Base-by-base conservation (phyloP, 2,113 vertebrate genomes). In the Alouatta palliata region DNA sequence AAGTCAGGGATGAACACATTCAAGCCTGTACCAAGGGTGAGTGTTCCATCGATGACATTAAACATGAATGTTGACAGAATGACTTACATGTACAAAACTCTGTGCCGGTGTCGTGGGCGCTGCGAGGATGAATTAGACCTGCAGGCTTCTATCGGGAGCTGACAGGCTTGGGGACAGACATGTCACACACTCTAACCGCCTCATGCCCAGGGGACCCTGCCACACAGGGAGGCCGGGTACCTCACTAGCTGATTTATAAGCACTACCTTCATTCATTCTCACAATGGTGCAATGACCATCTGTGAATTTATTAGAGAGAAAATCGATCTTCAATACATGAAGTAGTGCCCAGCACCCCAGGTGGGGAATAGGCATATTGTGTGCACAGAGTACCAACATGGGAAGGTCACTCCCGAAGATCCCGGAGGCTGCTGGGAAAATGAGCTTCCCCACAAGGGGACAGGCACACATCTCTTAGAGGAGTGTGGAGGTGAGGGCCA, bases 361-460 rank as follows among this genome's bases (percentile, higher is more conserved):
- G 80, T 1, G 19, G 14, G 10, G 35, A 14, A 7, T 19, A 4
- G 35, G 25, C 1, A 10, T 3, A 3, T 20, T 61, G 27, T 3
- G 4, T 20, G 5, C 32, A 30, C 2, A 12, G 35, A 16, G 75
- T 6, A 43, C 19, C 12, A 6, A 1, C 0, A 0, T 0, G 5
- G 80, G 11, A 5, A 54, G 64, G 19, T 47, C 32, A 23, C 25
- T 5, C 25, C 0, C 43, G 2, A 80, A 68, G 73, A 32, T 16
- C 40, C 49, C 3, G 3, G 35, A 19, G 56, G 54, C 19, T 40
- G 37, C 0, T 7, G 23, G 47, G 21, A 32, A 61, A 32, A 64
- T 2, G 43, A 35, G n/a, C 40, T 9, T 17, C 25, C 43, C 5
- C 8, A 21, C n/a, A 3, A 49, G 0, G 5, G 4, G 8, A n/a